Evolutionary conservation across 2,113 vertebrate genomes (phyloP), one percentile per base, ranked within the genome.

Genomic region (Hippocampus mohnikei): DNA sequence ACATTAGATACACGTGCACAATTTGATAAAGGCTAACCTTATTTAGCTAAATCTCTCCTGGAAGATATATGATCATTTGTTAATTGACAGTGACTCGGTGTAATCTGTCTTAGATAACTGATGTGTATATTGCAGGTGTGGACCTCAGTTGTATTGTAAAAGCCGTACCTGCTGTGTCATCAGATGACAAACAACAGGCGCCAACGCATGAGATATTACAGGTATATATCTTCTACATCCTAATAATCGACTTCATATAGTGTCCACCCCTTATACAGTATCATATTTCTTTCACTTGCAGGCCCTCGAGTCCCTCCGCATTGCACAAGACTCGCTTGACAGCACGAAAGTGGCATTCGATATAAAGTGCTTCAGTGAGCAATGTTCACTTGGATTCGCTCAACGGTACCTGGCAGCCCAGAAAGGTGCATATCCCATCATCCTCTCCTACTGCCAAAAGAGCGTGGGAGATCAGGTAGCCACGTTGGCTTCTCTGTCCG

Each of bases 61-160:
- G 33, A 25, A 27, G 66, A 0, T 61, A 6, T 18, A 63, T 73
- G 23, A 58, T 50, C 37, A 25, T 44, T 61, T 75, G 44, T 42
- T 61, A 64, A 8, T 42, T 69, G 18, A 41, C 52, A 40, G 11
- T 40, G 33, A 37, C 33, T 37, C 5, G 5, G 33, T 6, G 8
- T 55, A 23, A 55, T 55, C 52, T 2, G 4, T 4, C 2, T 10
- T 8, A 13, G 37, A 40, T 69, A 40, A 21, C 0, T 4, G 60
- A 41, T 75, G 27, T 77, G 25, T 76, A 21, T 2, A 37, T 74
- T 37, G 18, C 81, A 99, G 97, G 96, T 67, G 96, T 99, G 69
- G 95, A 98, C 74, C 92, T 99, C 67, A 93, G 87, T 80, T 96
- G 93, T 70, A 95, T 99, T 37, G 91, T 99, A 46, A 95, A 96